These are phyloP conservation scores for Apogon talboti DNA, from an alignment of 2,797 vertebrate genomes.

Conservation along the genomic window DNA sequence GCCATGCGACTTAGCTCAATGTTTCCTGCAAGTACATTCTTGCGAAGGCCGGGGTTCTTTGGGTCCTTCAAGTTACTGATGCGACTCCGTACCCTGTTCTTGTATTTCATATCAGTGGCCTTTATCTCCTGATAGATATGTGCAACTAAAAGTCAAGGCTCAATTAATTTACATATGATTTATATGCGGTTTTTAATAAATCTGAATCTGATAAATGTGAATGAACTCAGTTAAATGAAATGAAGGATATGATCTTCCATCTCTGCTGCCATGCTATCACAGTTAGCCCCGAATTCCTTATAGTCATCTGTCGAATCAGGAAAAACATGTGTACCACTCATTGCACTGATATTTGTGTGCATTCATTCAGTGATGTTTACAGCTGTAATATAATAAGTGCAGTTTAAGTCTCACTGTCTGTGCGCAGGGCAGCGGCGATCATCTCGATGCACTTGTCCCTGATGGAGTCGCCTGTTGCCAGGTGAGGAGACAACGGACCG, in stretches of 20 bases:
- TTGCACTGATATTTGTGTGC: not conserved
- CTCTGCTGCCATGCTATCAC: conserved; percentile 93
- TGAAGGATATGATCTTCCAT: conserved; percentile 98
- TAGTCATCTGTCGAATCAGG: conserved; percentile 86
- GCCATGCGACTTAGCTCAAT: conserved; percentile 89
- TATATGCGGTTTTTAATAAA: not conserved
- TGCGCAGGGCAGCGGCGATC: conserved; percentile 90
- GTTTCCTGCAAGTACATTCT: conserved; percentile 91
- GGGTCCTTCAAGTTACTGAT: conserved; percentile 99
- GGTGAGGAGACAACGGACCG: conserved; percentile 85
- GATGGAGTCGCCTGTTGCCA: conserved; percentile 90
- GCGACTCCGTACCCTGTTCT: conserved; percentile 95
- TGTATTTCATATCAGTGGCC: conserved; percentile 97
- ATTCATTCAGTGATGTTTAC: not conserved
- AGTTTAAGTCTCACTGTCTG: conserved; percentile 85
- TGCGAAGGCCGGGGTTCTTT: conserved; percentile 92
- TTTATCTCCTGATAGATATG: conserved; percentile 96
- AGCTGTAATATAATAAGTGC: not conserved
- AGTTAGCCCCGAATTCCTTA: conserved; percentile 91
- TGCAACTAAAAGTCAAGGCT: conserved; percentile 78
- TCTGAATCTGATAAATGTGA: not conserved
- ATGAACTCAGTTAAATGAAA: not conserved
- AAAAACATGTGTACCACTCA: conserved; percentile 8
- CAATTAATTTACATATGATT: not conserved
- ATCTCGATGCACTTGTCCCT: conserved; percentile 97